phyloP scores from a whole-genome alignment of 2,113 vertebrate species.

The Noturus placidus region DNA sequence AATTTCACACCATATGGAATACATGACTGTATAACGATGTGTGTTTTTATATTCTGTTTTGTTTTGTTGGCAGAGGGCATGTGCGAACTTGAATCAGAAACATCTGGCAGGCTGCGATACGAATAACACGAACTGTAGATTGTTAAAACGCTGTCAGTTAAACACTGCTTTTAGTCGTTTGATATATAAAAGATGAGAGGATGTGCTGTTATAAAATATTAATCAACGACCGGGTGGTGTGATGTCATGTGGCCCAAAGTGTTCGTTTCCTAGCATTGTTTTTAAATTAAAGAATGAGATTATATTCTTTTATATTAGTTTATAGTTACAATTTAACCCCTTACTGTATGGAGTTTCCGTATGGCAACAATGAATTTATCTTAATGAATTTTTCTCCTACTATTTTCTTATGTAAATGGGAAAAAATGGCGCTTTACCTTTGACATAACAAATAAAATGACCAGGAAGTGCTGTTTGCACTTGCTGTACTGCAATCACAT shows the following conservation, averaged over 20 bases:
- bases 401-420: too few species aligned
- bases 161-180: neutral
- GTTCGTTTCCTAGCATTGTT: neutral
- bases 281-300: neutral
- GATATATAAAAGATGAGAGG: neutral
- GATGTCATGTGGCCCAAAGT: neutral
- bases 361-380: too few species aligned
- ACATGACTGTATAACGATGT: neutral
- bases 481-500: too few species aligned
- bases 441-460: too few species aligned
- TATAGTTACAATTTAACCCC: neutral
- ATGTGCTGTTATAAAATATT: neutral
- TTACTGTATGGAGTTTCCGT: too few species aligned
- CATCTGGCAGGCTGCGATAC: neutral
- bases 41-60: neutral
- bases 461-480: too few species aligned
- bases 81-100: neutral
- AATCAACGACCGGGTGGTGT: neutral
- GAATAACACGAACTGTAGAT: neutral
- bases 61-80: neutral
- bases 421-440: too few species aligned
- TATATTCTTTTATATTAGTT: neutral
- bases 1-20: constrained; percentile 3
- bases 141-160: neutral
- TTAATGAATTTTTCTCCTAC: too few species aligned